phyloP scores from a whole-genome alignment of 2,113 vertebrate species.

The Aythya baeri region DNA sequence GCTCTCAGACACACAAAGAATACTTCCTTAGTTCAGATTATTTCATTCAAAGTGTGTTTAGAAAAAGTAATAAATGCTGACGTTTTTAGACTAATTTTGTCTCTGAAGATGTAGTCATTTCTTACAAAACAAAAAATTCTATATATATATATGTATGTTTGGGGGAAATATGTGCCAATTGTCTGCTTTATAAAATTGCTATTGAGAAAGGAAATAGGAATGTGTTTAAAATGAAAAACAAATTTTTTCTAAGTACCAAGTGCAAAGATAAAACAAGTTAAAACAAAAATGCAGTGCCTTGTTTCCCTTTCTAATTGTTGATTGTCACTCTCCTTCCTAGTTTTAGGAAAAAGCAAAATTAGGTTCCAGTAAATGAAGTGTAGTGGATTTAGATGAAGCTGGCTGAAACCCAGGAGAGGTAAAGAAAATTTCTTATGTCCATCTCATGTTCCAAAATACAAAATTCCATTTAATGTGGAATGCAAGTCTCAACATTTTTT shows the following conservation, averaged over 20 bases:
- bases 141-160: neutral
- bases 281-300: neutral
- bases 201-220: neutral
- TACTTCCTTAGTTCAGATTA: neutral
- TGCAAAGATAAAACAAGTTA: neutral
- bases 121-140: neutral
- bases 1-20: neutral
- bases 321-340: neutral
- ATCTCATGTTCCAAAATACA: neutral
- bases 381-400: neutral
- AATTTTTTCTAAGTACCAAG: neutral
- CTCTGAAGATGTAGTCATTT: neutral
- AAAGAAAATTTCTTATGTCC: neutral
- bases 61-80: neutral
- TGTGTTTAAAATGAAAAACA: neutral
- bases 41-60: neutral
- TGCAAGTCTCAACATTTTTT: neutral
- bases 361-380: neutral
- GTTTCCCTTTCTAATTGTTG: neutral
- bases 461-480: neutral
- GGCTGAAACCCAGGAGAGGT: neutral
- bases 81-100: neutral
- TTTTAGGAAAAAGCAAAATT: neutral
- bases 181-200: neutral
- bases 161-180: neutral